Evolutionary conservation across 2,797 vertebrate genomes (phyloP).

Genomic region (Myioborus melanocephalus): DNA sequence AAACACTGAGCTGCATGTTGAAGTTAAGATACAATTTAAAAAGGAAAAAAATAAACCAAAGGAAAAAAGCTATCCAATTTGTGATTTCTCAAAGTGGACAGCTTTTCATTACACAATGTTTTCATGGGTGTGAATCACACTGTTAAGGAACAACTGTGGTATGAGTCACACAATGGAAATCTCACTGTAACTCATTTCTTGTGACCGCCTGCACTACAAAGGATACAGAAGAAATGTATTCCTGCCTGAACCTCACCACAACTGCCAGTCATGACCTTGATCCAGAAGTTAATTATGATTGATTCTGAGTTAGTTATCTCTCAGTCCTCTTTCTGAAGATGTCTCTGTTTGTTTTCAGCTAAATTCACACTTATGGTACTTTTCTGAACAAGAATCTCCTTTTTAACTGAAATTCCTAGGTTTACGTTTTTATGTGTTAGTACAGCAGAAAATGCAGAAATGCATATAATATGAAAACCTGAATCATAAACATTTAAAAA

Average conservation of each 20-base stretch:
- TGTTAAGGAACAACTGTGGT: background rate
- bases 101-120: background rate
- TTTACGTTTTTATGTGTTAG: accelerated
- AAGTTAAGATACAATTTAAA: background rate
- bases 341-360: background rate
- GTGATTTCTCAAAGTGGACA: background rate
- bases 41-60: background rate
- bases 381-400: background rate
- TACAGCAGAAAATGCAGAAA: background rate
- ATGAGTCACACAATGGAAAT: background rate
- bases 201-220: background rate
- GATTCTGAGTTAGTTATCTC: background rate
- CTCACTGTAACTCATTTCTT: background rate
- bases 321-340: background rate
- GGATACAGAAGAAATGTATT: background rate
- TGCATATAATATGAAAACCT: background rate
- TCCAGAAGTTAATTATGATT: background rate
- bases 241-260: background rate
- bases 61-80: background rate
- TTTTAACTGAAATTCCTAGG: background rate
- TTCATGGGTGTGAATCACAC: background rate
- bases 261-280: background rate
- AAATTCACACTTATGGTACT: background rate
- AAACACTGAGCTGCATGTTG: background rate
- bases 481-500: background rate